Percentiles rank a stretch among this genome's conserved stretches.
Evolutionary conservation across 2,797 vertebrate species (phyloP).

Genomic region (Enteromius mattozi): DNA sequence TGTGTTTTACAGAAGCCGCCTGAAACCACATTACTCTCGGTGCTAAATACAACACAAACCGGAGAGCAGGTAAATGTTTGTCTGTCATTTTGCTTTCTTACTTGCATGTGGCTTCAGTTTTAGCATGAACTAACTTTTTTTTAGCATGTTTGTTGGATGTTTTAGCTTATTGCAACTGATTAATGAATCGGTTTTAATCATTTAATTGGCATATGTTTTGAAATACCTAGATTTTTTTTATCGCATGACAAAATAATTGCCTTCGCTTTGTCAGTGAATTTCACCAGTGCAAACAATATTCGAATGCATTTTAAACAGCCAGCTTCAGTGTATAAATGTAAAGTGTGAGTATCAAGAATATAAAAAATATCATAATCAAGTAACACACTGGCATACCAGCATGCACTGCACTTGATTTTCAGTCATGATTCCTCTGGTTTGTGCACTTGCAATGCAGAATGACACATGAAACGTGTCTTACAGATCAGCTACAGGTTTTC

Average conservation of each 20-base stretch:
- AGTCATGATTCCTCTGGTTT: constrained; percentile 13
- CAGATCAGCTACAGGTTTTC: constrained; percentile 49
- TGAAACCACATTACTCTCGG: constrained; percentile 50
- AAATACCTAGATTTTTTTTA: background rate
- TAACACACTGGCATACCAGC: constrained; percentile 59
- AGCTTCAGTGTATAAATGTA: background rate
- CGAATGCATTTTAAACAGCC: background rate
- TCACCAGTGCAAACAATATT: constrained; percentile 78
- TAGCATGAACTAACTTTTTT: constrained; percentile 46
- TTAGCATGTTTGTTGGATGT: background rate
- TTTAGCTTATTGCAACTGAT: constrained; percentile 1
- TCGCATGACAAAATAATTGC: constrained; percentile 31
- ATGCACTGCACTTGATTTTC: constrained; percentile 70
- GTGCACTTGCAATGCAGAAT: constrained; percentile 64
- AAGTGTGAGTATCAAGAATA: background rate
- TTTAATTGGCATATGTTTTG: constrained; percentile 14
- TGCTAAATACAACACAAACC: constrained; percentile 58
- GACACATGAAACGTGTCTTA: constrained; percentile 45
- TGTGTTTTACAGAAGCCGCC: constrained; percentile 56
- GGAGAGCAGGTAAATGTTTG: constrained; percentile 67
- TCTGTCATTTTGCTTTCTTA: constrained; percentile 21
- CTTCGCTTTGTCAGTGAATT: constrained; percentile 60
- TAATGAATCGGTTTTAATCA: background rate
- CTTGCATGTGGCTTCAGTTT: constrained; percentile 49
- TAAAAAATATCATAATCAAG: background rate